Evolutionary conservation across 1,140 invertebrate species (phyloP), one percentile per base, ranked within the genome.

Genomic region (Bactericera cockerelli): DNA sequence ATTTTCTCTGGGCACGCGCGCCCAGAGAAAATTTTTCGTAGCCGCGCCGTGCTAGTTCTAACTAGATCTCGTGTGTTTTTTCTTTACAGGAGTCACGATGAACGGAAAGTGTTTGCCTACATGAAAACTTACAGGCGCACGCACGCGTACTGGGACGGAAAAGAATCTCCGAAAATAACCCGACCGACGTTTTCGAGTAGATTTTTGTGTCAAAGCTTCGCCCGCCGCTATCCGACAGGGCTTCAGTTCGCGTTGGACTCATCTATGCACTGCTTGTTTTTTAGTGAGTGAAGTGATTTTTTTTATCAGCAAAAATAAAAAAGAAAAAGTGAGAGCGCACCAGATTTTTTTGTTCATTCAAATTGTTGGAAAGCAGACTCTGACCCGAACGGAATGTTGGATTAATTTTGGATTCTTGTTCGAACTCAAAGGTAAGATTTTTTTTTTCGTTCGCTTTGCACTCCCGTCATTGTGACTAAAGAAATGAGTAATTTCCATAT

Each of bases 131-230:
- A 49, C n/a, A 49, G 42, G 42, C 4, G 22, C 22, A 49, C 42
- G 42, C 42, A 49, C 6, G 42, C 42, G 42, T 16, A 6, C 10
- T 10, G 16, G 22, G 3, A 49, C 8, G 22, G 4, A 49, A 49
- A 49, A n/a, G 19, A 49, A 49, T 49, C 42, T 49, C 42, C 19
- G 19, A 49, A 49, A 49, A 49, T 49, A 49, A 49, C 42, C 42
- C 42, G 8, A 6, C 22, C n/a, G 8, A 49, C n/a, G n/a, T 6
- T 49, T 49, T 49, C n/a, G 6, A 22, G 19, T 49, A 22, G 3
- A 49, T 6, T 19, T 49, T n/a, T 49, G 4, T 49, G 42, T 49
- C 22, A n/a, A 49, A 49, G 42, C 28, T 31, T 31, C 13, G 4
- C 13, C 13, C 28, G 28, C 42, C 42, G 42, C 8, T 16, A 49